Evolutionary conservation across 2,113 vertebrate genomes (phyloP), one percentile per base, ranked within the genome.

Genomic region (Macaca nemestrina): DNA sequence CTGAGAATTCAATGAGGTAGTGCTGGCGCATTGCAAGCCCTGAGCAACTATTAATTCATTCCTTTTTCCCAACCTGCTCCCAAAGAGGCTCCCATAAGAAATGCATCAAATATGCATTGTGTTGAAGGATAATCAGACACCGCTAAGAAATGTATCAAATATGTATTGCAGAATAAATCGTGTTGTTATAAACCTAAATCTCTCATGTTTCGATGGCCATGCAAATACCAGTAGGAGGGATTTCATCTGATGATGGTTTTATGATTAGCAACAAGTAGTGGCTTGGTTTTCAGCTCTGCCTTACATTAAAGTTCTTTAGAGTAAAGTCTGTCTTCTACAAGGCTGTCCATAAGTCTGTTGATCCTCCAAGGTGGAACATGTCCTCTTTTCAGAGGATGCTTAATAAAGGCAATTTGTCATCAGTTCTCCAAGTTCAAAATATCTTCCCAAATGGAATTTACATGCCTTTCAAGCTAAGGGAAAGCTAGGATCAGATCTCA

Each of bases 371-470:
- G 40, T 16, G 78, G 45, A 94, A 88, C 6, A 12, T 57, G n/a
- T 91, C 97, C 57, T 92, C n/a, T 91, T 94, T 86, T 57, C 14
- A 89, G 38, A 50, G 32, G 12, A 64, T 79, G 43, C 2, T 64
- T 86, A 78, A 78, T 81, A 67, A 97, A 90, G 59, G 78, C 89
- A 93, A 86, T 82, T 93, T 95, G 30, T 89, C 68, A 64, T 70
- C 79, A 88, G 61, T 25, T 85, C 64, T 57, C 89, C 43, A 52
- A 75, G 67, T 81, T 79, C n/a, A 73, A 80, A 81, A 35, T 25
- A 89, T 23, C 2, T 22, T 16, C 10, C 38, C 23, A 59, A 23
- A n/a, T 93, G 48, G 78, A 70, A 91, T 76, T 59, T 23, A 76
- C n/a, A 70, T n/a, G 67, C 45, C 64, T 88, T 85, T 89, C 80